Conservation (phyloP, 2,797 vertebrate genomes). For the Picus viridis region DNA sequence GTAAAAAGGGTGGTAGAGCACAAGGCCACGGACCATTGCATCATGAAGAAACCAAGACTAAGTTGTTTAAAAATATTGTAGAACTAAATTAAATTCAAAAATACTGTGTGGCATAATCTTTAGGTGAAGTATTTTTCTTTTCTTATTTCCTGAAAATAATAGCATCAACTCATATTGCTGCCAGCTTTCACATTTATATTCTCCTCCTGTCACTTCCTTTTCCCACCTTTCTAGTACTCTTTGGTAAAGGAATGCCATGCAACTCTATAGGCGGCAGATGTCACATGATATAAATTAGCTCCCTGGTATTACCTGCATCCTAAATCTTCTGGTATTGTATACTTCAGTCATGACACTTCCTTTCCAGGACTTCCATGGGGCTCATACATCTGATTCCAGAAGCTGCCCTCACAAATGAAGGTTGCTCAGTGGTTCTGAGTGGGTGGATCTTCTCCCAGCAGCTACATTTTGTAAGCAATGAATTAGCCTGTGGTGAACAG, state of each 20-base stretch:
- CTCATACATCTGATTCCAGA: neutral
- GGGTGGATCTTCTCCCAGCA: neutral
- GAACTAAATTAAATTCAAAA: neutral
- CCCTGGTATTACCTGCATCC: neutral
- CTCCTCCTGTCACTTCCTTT: neutral
- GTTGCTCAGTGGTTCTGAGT: neutral
- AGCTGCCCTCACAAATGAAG: neutral
- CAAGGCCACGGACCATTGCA: neutral
- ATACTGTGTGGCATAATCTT: neutral
- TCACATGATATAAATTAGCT: neutral
- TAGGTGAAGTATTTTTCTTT: neutral
- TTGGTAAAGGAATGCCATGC: neutral
- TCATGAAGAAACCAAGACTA: neutral
- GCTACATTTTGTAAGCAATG: neutral
- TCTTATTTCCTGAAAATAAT: neutral
- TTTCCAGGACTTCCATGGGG: neutral
- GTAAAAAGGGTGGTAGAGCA: neutral
- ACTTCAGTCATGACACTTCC: neutral
- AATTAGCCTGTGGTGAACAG: neutral
- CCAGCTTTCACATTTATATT: neutral
- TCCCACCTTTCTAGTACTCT: neutral
- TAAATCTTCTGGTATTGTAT: neutral
- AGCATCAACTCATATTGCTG: neutral
- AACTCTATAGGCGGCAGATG: neutral
- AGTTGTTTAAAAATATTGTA: neutral